phyloP scores from a whole-genome alignment of 2,888 invertebrate species.

The Adelognathus sp. region DNA sequence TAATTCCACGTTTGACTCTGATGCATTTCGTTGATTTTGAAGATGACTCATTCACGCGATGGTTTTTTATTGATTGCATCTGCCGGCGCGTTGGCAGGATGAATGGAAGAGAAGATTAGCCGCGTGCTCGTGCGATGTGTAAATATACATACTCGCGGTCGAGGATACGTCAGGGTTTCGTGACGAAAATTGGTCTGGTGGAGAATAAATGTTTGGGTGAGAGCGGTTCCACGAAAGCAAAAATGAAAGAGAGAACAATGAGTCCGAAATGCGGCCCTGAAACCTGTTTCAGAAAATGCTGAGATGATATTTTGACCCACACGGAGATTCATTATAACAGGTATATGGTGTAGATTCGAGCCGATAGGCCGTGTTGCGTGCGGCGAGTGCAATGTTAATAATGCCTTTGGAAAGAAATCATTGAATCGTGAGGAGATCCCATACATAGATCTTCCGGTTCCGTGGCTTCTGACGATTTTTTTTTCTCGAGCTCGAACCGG shows the following conservation, averaged over 20 bases:
- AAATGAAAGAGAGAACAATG: constrained; percentile 22
- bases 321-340: constrained; percentile 20
- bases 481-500: constrained; percentile 8
- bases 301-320: constrained; percentile 31
- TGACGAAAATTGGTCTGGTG: constrained; percentile 48
- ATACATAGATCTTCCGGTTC: constrained; percentile 47
- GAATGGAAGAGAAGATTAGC: constrained; percentile 17
- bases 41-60: neutral
- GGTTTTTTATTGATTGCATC: neutral
- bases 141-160: neutral
- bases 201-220: constrained; percentile 11
- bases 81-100: neutral
- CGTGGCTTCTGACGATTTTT: constrained; percentile 34
- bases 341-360: constrained; percentile 18
- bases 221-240: constrained; percentile 45
- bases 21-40: neutral
- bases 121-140: constrained; percentile 22
- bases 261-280: constrained; percentile 24
- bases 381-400: constrained; percentile 36
- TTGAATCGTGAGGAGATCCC: constrained; percentile 48
- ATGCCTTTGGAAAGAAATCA: constrained; percentile 30
- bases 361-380: constrained; percentile 42
- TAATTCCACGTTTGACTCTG: neutral
- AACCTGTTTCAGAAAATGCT: constrained; percentile 43
- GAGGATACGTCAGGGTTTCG: constrained; percentile 26